These are phyloP conservation scores for Clarias batrachus DNA, from an alignment of 2,113 vertebrate species.

Conservation along the genomic window DNA sequence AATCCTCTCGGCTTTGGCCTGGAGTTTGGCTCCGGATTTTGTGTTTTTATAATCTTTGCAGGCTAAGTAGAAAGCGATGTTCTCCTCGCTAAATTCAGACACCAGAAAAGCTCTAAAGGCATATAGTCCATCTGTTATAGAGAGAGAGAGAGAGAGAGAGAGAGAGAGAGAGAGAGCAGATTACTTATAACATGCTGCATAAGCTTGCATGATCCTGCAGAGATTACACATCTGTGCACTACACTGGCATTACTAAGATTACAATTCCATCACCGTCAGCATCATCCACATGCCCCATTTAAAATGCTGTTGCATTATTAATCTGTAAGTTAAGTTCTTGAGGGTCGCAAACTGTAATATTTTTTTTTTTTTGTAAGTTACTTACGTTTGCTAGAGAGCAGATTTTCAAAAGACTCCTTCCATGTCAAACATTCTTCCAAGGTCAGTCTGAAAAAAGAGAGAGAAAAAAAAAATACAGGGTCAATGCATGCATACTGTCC, in stretches of 20 bases:
- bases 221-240: constrained; percentile 34
- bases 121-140: constrained; percentile 79
- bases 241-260: constrained; percentile 26
- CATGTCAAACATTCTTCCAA: constrained; percentile 83
- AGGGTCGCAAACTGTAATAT: too few relatives aligned
- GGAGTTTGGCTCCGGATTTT: constrained; percentile 75
- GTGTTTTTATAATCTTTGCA: constrained; percentile 90
- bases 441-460: constrained; percentile 70
- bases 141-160: not conserved
- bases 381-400: constrained; percentile 92
- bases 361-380: constrained; percentile 27
- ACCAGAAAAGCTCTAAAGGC: constrained; percentile 89
- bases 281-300: not conserved
- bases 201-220: constrained; percentile 31
- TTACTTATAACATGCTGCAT: constrained; percentile 47
- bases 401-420: constrained; percentile 87
- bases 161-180: constrained; percentile 31
- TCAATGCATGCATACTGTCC: not conserved
- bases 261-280: not conserved
- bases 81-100: constrained; percentile 95
- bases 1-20: constrained; percentile 84
- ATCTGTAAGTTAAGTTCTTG: too few relatives aligned
- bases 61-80: constrained; percentile 94
- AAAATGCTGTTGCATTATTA: not conserved
- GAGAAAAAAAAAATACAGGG: constrained; percentile 10